Percentiles rank a stretch among this genome's conserved stretches.
These are phyloP conservation scores for Dexiosoma caninum DNA, from an alignment of 2,888 invertebrate species.

Conservation along the genomic window DNA sequence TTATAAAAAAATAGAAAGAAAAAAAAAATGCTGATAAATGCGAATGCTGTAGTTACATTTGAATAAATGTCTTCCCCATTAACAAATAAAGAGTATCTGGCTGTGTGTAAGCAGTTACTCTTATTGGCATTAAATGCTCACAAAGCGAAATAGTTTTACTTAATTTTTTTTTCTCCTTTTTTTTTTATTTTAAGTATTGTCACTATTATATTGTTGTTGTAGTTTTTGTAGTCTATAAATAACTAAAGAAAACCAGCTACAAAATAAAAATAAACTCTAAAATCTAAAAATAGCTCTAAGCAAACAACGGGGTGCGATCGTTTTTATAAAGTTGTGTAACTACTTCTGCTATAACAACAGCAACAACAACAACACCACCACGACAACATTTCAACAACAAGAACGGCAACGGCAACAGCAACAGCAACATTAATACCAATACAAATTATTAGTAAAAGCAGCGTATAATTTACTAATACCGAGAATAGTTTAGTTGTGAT, in stretches of 20 bases:
- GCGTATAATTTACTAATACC: not conserved
- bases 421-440: not conserved
- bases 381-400: not conserved
- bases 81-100: not conserved
- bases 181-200: not conserved
- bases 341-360: conserved; percentile 44
- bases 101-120: not conserved
- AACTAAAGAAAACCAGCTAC: conserved; percentile 54
- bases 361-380: conserved; percentile 19
- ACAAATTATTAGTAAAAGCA: conserved; percentile 2
- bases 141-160: conserved; percentile 21
- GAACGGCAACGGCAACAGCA: not conserved
- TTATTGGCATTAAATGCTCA: conserved; percentile 30
- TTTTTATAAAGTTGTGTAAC: conserved; percentile 57
- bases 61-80: not conserved
- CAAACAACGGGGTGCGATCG: conserved; percentile 56
- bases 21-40: conserved; percentile 1
- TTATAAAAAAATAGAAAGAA: not conserved
- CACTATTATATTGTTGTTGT: conserved; percentile 25
- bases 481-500: conserved; percentile 15
- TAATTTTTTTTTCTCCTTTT: not conserved
- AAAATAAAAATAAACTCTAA: conserved; percentile 60
- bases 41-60: conserved; percentile 7
- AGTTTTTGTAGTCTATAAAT: conserved; percentile 45
- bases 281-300: conserved; percentile 58